Evolutionary conservation across 2,888 invertebrate genomes (phyloP), one percentile per base, ranked within the genome.

Genomic region (Monopis laevigella): DNA sequence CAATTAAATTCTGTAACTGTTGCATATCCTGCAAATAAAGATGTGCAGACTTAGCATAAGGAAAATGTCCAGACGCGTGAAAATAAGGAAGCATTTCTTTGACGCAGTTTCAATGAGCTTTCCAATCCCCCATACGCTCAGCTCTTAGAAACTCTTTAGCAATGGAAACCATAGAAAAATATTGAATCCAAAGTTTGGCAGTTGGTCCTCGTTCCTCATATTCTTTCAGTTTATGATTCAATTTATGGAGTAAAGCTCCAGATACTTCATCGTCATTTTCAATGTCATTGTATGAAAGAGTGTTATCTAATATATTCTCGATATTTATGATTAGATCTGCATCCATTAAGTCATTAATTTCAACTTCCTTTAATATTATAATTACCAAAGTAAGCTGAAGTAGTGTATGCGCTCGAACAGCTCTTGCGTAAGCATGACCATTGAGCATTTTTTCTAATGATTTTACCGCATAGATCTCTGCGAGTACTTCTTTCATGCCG

Each of bases 111-210:
- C 63, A 60, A 58, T 65, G 62, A 45, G 51, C 54, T 54, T 58
- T 32, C 58, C 62, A 66, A 55, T 65, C 58, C 27, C 60, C 59
- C 56, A 55, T 55, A 47, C 63, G 54, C 45, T 66, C 62, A 53
- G 65, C 62, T 54, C 54, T 53, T 47, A 65, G 27, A 46, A 62
- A 62, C 14, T 64, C 52, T 44, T 62, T 60, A n/a, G 51, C 53
- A 52, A 65, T 48, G 0, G 58, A 53, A 3, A 62, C 56, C 59
- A 63, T 59, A 19, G 41, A 12, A 55, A 61, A 61, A 54, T 60
- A 64, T 48, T 61, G 59, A 1, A 55, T 46, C 58, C 52, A 55
- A n/a, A 60, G 42, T 53, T 54, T 45, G 42, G 59, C 57, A 3
- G 59, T 65, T 18, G 61, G 59, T 47, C 59, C 56, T 51, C 52